Base-by-base conservation (phyloP, 2,888 invertebrate species). In the Eupithecia insigniata region DNA sequence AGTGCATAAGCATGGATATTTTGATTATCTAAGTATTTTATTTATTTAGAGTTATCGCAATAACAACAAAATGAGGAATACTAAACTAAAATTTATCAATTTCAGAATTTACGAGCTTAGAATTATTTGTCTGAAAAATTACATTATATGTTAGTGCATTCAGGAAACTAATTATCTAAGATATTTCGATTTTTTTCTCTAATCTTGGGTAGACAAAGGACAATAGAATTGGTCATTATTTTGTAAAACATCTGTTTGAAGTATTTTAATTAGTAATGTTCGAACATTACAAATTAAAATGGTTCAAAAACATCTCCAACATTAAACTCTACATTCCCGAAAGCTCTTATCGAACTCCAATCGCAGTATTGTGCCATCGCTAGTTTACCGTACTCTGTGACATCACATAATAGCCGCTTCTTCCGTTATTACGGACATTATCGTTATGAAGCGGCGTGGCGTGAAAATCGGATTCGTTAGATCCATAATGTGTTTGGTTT, bases 371-470 rank as follows among this genome's bases (percentile, higher is more conserved):
- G 77, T 77, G 74, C 73, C 77, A 77, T 72, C 67, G 34, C 22
- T 55, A 75, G 46, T 75, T 67, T 68, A 73, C 70, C 28, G 70
- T 73, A 69, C 66, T 60, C 66, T 76, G 76, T 76, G 76, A 76
- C 77, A 76, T 77, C 73, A 76, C 70, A 64, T 73, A 72, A 76
- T 74, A 55, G 76, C 62, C 67, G 43, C 51, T 32, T 76, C 78
- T 78, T 78, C 78, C 79, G 79, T 75, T 78, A 78, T 77, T 74
- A 74, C 70, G 66, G 71, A 73, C 72, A 76, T 79, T 73, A 79
- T 75, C 75, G 62, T 61, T 67, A 60, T 46, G 71, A 73, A 71
- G 62, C 72, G 43, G 69, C 76, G 55, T 66, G 72, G 75, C 73
- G 64, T 72, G 68, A 71, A 76, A 71, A 75, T 60, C 55, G 55